Percentiles rank a stretch among this genome's conserved stretches.
Evolutionary conservation across 2,113 vertebrate genomes (phyloP).

Genomic region (Nettapus auritus): DNA sequence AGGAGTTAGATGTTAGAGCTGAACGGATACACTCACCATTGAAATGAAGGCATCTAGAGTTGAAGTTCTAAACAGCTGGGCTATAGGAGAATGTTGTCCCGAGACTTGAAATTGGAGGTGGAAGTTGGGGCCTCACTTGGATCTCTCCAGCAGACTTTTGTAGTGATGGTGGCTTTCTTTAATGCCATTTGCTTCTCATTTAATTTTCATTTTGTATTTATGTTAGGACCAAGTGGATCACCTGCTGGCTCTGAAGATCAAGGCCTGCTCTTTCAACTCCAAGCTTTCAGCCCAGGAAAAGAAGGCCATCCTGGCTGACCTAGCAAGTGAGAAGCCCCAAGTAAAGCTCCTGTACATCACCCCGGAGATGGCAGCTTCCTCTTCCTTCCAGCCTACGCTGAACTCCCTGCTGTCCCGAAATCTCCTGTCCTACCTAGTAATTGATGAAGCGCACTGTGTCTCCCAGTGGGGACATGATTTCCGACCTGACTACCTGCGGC

Average conservation of each 20-base stretch:
- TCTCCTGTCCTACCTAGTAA: slow-evolving; percentile 89
- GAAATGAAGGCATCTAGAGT: neutral
- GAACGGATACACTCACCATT: neutral
- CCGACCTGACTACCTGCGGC: slow-evolving; percentile 92
- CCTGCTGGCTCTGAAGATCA: slow-evolving; percentile 86
- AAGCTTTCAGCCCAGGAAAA: slow-evolving; percentile 86
- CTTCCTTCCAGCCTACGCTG: slow-evolving; percentile 89
- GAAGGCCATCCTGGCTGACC: slow-evolving; percentile 84
- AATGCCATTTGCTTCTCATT: neutral
- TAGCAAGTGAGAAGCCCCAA: slow-evolving; percentile 83
- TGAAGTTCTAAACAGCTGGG: neutral
- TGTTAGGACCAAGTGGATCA: slow-evolving; percentile 93
- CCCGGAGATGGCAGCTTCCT: slow-evolving; percentile 92
- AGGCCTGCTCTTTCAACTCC: slow-evolving; percentile 91
- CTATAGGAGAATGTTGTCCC: neutral
- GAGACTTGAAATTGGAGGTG: neutral
- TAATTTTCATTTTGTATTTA: neutral
- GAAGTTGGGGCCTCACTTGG: neutral
- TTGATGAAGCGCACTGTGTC: slow-evolving; percentile 97
- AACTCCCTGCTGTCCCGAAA: slow-evolving; percentile 82
- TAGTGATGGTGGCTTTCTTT: neutral
- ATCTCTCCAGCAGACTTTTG: neutral
- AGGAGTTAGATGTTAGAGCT: neutral
- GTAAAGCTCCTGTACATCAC: slow-evolving; percentile 95
- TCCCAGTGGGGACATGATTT: slow-evolving; percentile 99